phyloP scores from a whole-genome alignment of 1,140 invertebrate species.

The Conus betulinus region DNA sequence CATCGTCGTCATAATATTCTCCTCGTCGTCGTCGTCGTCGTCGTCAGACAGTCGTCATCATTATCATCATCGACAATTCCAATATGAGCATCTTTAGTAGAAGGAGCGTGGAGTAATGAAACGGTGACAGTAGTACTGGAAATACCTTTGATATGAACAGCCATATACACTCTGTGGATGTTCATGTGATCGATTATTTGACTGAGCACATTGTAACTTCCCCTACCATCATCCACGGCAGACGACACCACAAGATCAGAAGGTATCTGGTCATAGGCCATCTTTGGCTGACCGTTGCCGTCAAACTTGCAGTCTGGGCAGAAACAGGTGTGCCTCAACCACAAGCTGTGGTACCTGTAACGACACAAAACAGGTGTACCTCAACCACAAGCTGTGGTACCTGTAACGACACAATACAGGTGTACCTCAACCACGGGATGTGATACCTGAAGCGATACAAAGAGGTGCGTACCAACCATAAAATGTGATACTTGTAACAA shows the following conservation, averaged over 20 bases:
- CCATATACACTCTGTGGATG: too few relatives aligned
- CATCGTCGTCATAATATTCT: background rate
- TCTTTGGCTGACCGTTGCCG: constrained; percentile 12
- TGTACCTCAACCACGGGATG: background rate
- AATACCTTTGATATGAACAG: too few relatives aligned
- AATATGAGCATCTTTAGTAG: too few relatives aligned
- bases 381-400: background rate
- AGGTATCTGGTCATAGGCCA: background rate
- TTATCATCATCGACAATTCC: too few relatives aligned
- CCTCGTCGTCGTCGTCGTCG: too few relatives aligned
- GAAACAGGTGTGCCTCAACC: constrained; percentile 12
- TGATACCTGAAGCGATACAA: background rate
- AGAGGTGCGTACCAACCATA: background rate
- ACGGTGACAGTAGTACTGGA: too few relatives aligned
- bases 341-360: constrained; percentile 7
- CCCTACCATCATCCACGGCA: background rate
- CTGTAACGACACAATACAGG: background rate
- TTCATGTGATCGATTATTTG: too few relatives aligned
- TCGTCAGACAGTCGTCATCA: background rate
- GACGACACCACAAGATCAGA: background rate
- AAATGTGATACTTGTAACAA: background rate
- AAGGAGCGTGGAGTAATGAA: too few relatives aligned
- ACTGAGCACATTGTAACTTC: too few relatives aligned
- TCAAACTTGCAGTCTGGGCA: constrained; percentile 17
- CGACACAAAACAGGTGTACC: background rate